Conservation (phyloP, 2,888 invertebrate species). For the Papilio protenor region DNA sequence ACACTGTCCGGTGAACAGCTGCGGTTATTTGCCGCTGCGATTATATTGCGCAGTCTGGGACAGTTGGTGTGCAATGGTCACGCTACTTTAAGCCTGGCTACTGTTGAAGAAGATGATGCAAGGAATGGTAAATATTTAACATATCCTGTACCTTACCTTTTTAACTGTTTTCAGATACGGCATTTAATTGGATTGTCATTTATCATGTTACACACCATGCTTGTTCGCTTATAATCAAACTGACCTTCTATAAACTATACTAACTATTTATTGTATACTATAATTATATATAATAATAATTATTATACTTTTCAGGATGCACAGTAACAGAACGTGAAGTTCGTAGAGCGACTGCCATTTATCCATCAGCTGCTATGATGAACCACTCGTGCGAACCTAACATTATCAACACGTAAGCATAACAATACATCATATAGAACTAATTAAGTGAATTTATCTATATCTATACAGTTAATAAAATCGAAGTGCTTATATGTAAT, state of each 20-base stretch:
- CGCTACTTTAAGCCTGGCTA: constrained; percentile 76
- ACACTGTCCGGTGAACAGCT: constrained; percentile 63
- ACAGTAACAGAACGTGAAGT: constrained; percentile 66
- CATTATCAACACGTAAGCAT: constrained; percentile 87
- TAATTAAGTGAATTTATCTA: not conserved
- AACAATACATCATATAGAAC: not conserved
- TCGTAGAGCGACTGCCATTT: constrained; percentile 90
- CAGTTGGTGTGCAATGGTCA: constrained; percentile 93
- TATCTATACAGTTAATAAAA: no score
- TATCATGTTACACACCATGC: no score
- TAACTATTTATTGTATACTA: no score
- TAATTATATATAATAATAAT: no score
- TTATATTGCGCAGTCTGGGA: constrained; percentile 89
- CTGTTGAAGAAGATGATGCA: constrained; percentile 55
- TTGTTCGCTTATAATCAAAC: no score
- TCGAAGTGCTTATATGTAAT: no score
- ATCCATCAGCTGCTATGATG: constrained; percentile 94
- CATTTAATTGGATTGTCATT: no score
- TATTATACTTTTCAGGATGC: constrained; percentile 51
- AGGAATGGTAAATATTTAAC: constrained; percentile 46
- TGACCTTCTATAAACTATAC: no score
- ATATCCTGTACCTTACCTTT: no score
- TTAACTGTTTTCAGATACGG: no score
- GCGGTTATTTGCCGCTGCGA: constrained; percentile 84
- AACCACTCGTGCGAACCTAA: constrained; percentile 96